Evolutionary conservation across 1,140 invertebrate species (phyloP), one percentile per base, ranked within the genome.

Genomic region (Lepidurus packardi): DNA sequence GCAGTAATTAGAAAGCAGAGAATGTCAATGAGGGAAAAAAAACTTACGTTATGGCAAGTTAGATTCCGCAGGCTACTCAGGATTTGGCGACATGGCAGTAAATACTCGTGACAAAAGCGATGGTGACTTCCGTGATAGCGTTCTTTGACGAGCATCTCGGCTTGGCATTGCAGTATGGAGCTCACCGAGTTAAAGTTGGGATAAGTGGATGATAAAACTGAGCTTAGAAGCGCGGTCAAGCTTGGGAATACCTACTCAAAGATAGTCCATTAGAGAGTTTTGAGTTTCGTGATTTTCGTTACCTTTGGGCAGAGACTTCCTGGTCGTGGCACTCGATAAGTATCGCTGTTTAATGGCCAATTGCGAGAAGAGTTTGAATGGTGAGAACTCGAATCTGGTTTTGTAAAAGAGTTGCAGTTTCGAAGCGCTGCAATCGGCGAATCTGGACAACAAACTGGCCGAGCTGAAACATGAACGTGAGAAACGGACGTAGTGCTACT

Each of bases 81-180:
- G 53, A 65, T 65, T n/a, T 65, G 53, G 53, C 53, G 53, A 65
- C 53, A 65, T 16, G 53, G 53, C 21, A 9, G 53, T 65, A 65
- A 65, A 65, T 65, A 65, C 53, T 65, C 53, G 53, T 65, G 53
- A 65, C 53, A 21, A 65, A 65, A 65, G 53, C 13, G 53, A 16
- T 65, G 53, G 53, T 65, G 21, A 65, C 53, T 65, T 65, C 53
- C 53, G 53, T 65, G 53, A 65, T 65, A 65, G 13, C 53, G 53
- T 65, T 9, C 53, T 65, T 65, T 16, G 53, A 65, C 53, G 0
- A 65, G 53, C 16, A 65, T n/a, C 53, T 65, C 53, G 9, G 53
- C 53, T 65, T 65, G 53, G 4, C 21, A 21, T 13, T n/a, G 4
- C 16, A 65, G 53, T 65, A 65, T 65, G 53, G 7, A 7, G 21